Evolutionary conservation across 2,888 invertebrate genomes (phyloP), one percentile per base, ranked within the genome.

Genomic region (Schrankia costaestrigalis): DNA sequence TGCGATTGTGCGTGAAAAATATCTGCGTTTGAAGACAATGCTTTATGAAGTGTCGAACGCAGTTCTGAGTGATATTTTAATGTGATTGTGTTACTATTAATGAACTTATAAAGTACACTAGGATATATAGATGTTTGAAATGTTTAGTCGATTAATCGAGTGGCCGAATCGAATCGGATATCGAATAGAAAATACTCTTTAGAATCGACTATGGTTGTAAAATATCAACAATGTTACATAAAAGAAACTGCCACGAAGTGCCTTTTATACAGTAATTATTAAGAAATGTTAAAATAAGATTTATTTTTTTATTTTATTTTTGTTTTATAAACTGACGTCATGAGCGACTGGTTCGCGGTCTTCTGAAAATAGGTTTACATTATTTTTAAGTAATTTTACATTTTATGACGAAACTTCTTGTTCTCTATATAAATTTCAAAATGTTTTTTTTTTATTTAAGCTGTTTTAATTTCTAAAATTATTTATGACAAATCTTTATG

Each of bases 241-340:
- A 75, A 74, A 68, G 62, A 80, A 82, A 87, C 87, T 87, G 87
- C 87, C 87, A 86, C 75, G 56, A 81, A 78, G 87, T 87, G 87
- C 87, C 87, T 86, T 85, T 80, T 84, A 80, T 73, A 76, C 66
- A 73, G 61, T 76, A 67, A 69, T 65, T 69, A 57, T 49, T 53
- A 51, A 53, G 60, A 60, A 66, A 69, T 60, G 61, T 58, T 54
- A 56, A 61, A 56, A 43, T 63, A 59, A 56, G 50, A 39, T 59
- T 54, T 55, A 50, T 57, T 63, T 65, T 55, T 51, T 60, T 55
- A 56, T 33, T 45, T n/a, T n/a, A n/a, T n/a, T 39, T 49, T 51
- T 46, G 39, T 52, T 57, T 49, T 51, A 41, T 47, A 46, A 51
- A 40, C 54, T 54, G 56, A 56, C 54, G 52, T 51, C 56, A 44